Evolutionary conservation across 2,113 vertebrate species (phyloP), one percentile per base, ranked within the genome.

Genomic region (Talpa occidentalis): DNA sequence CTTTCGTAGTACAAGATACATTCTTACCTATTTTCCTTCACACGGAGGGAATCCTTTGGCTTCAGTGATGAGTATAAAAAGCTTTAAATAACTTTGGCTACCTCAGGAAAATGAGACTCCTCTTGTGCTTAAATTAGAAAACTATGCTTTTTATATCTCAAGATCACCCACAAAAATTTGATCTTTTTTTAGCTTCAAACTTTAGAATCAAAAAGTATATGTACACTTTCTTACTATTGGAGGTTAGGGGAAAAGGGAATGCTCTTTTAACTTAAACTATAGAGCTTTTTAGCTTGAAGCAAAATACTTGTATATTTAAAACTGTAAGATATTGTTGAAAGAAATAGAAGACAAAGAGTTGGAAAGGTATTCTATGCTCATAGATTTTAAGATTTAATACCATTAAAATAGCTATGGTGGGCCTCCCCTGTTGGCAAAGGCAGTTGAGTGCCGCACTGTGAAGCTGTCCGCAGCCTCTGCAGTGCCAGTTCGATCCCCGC

Each of bases 1-100:
- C 88, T 96, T 95, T 97, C 37, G 1, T 94, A 56, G 37, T 84
- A 59, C 1, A 52, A 56, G 73, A 87, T 74, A 90, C 72, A 37
- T 88, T 87, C 91, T 94, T 94, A 94, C 88, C 91, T 86, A 79
- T 83, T 93, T 95, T 72, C 37, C 44, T 92, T 93, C 93, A 91
- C 59, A 30, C 69, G 54, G 59, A 95, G 84, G 73, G n/a, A 95
- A 30, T 85, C 35, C 44, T 92, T 92, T 96, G 84, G 90, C 72
- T 95, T 96, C 40, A 82, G n/a, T 16, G 32, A 90, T 52, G 56
- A 92, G 62, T 77, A 77, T 60, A 76, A 95, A 92, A 96, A 81
- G 76, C 78, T 14, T 96, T 88, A 92, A 97, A 96, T 96, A 97
- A 93, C 80, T 90, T 96, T 92, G 96, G 77, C 94, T 94, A 90